A percentile compares a stretch with the other conserved stretches of the same genome.
Evolutionary conservation across 2,797 vertebrate genomes (phyloP).

Genomic region (Adelosebastes latens): DNA sequence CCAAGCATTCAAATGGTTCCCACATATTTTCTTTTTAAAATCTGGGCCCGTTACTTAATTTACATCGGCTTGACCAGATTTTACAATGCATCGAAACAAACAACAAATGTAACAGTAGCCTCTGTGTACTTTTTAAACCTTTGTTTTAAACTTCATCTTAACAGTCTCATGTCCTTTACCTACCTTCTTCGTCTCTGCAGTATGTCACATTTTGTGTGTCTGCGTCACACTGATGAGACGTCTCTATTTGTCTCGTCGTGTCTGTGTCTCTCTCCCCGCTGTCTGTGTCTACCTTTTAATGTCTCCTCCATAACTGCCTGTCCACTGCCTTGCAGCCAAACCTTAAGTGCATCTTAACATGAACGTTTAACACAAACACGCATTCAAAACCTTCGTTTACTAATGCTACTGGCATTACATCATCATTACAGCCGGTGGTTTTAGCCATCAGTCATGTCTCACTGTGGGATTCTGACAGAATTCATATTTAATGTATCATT

Average conservation of each 20-base stretch:
- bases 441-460: not conserved
- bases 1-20: not conserved
- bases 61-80: not conserved
- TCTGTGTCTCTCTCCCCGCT: not conserved
- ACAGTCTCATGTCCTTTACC: not conserved
- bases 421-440: not conserved
- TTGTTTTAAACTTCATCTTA: not conserved
- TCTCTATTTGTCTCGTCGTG: not conserved
- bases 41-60: not conserved
- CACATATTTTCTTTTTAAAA: not conserved
- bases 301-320: slow-evolving; percentile 42
- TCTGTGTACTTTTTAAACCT: not conserved
- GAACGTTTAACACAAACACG: slow-evolving; percentile 30
- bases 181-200: not conserved
- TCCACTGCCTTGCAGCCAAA: slow-evolving; percentile 74
- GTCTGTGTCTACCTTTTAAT: not conserved
- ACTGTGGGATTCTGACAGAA: not conserved
- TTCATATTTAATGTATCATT: not conserved
- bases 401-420: slow-evolving; percentile 2
- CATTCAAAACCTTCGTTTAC: slow-evolving; percentile 11
- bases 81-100: not conserved
- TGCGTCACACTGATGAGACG: slow-evolving; percentile 1
- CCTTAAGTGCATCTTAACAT: slow-evolving; percentile 81
- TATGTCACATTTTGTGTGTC: not conserved
- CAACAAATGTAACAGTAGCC: not conserved